Evolutionary conservation across 1,140 invertebrate genomes (phyloP), one percentile per base, ranked within the genome.

Genomic region (Zaprionus tsacasi): DNA sequence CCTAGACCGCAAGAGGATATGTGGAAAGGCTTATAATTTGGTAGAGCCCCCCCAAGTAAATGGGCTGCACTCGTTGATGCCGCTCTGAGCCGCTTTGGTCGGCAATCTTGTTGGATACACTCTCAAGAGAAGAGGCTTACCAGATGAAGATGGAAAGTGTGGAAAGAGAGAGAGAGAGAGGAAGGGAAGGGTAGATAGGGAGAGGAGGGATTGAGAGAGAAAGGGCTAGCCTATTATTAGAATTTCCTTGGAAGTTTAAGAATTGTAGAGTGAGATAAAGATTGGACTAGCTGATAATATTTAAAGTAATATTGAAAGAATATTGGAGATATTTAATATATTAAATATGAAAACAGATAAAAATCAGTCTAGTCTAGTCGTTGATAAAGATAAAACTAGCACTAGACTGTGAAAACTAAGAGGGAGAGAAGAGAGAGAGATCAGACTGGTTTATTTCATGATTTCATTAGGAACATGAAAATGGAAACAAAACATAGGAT

Each of bases 41-140:
- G 52, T 35, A 58, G 70, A 64, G 11, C 6, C 27, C 59, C 55
- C 55, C 60, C 43, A 74, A 68, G 66, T 64, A 78, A 78, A 78
- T 75, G 43, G 48, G 36, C 64, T 56, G 65, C 63, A 58, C 70
- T 65, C 33, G 52, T 30, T 35, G 45, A 50, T 50, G 43, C 25
- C 30, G 21, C 21, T 40, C 52, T 76, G 73, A 76, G 71, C 69
- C 69, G 69, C 69, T 76, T 76, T 67, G 48, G 48, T 59, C 57
- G 45, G 17, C n/a, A 48, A 48, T 48, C 38, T 40, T 40, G 38
- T 40, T 40, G 13, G 27, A 30, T 30, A 30, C 27, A 30, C 6
- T 30, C 27, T 30, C 27, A 30, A 2, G 27, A 12, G 38, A 40
- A 40, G 38, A 40, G 45, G 45, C 45, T 40, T 40, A 40, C 27